Evolutionary conservation across 2,888 invertebrate species (phyloP).

Genomic region (Phaonia tiefii): DNA sequence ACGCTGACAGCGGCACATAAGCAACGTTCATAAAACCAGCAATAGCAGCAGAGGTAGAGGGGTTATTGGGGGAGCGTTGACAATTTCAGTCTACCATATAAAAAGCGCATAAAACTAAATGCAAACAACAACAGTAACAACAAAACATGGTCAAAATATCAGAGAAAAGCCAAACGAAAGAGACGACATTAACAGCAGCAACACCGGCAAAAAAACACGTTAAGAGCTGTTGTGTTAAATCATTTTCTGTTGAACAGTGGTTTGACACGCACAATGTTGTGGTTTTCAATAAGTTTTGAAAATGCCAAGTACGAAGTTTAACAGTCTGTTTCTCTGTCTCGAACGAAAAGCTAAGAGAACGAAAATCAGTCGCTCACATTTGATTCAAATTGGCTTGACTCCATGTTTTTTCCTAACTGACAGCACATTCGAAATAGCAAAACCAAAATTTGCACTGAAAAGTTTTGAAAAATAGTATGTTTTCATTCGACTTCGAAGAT

Average conservation of each 20-base stretch:
- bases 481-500: no score
- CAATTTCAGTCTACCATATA: slow-evolving; percentile 23
- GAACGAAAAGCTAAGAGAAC: no score
- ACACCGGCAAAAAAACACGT: slow-evolving; percentile 46
- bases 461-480: no score
- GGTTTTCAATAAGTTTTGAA: no score
- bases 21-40: slow-evolving; percentile 41
- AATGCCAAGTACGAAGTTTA: no score
- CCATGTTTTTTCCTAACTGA: no score
- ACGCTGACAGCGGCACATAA: slow-evolving; percentile 40
- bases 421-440: no score
- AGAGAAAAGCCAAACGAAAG: slow-evolving; percentile 45
- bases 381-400: no score
- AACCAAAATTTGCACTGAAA: no score
- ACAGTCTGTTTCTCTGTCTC: no score
- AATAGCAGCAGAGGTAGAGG: slow-evolving; percentile 30
- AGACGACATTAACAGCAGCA: slow-evolving; percentile 13
- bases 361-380: no score
- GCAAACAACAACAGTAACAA: slow-evolving; percentile 11
- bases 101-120: slow-evolving; percentile 55
- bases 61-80: background rate
- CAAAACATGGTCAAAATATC: slow-evolving; percentile 60
- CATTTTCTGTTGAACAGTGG: slow-evolving; percentile 51
- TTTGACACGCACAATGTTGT: slow-evolving; percentile 27
- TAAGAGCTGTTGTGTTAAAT: slow-evolving; percentile 68